Percentiles rank a stretch among this genome's conserved stretches.
Conservation (phyloP, 2,888 invertebrate species). For the Physocephala rufipes region DNA sequence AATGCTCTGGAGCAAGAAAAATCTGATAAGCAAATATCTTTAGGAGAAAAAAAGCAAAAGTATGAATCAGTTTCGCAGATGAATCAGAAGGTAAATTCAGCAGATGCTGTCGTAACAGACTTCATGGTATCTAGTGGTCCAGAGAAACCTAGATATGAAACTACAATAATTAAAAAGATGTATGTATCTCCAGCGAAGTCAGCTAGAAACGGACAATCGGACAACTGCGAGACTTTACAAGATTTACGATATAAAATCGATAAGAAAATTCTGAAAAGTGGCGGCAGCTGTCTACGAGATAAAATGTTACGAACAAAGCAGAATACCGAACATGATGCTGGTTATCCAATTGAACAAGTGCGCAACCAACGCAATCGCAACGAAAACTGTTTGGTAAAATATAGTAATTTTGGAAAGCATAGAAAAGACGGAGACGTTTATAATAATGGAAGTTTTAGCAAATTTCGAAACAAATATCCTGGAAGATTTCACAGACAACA, state of each 20-base stretch:
- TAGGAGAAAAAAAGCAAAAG: not conserved
- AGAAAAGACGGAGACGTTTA: too few species aligned
- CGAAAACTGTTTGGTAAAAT: too few species aligned
- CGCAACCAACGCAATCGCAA: too few species aligned
- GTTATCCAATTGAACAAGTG: too few species aligned
- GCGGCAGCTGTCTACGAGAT: not conserved
- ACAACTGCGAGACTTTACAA: not conserved
- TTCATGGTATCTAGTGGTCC: not conserved
- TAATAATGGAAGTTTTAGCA: too few species aligned
- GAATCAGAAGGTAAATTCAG: not conserved
- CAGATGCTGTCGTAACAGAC: not conserved
- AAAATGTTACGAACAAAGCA: too few species aligned
- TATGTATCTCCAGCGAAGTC: not conserved
- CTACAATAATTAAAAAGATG: not conserved
- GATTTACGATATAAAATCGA: slow-evolving; percentile 17
- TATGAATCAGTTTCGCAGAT: not conserved
- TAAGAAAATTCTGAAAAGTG: slow-evolving; percentile 13
- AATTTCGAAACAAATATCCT: too few species aligned
- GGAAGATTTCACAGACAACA: too few species aligned
- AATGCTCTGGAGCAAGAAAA: not conserved
- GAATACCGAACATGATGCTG: too few species aligned
- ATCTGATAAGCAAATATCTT: not conserved
- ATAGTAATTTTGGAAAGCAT: too few species aligned
- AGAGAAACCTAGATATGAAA: slow-evolving; percentile 12
- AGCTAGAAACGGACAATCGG: not conserved